Evolutionary conservation across 1,140 invertebrate species (phyloP).

Genomic region (Megalopta genalis): DNA sequence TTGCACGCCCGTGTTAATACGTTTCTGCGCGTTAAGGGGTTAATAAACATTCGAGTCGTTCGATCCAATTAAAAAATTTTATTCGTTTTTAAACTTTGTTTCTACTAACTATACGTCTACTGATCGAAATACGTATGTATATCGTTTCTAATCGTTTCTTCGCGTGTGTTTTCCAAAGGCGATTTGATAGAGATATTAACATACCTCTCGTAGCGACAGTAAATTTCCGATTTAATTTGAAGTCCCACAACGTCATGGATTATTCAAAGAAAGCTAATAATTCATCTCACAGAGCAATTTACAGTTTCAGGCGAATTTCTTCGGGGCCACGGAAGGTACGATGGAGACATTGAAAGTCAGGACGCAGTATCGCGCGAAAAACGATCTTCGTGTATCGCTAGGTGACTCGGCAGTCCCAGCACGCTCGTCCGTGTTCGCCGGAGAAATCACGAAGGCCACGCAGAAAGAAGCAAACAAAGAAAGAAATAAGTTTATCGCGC

Average conservation of each 20-base stretch:
- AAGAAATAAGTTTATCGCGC: conserved; percentile 53
- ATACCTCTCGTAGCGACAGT: too few relatives aligned
- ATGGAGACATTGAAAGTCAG: conserved; percentile 49
- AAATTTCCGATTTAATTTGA: not conserved
- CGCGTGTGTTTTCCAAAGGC: not conserved
- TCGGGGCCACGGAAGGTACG: not conserved
- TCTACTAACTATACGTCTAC: too few relatives aligned
- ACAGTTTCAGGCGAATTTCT: not conserved
- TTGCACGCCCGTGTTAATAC: too few relatives aligned
- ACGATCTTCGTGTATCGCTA: conserved; percentile 58
- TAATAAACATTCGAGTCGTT: too few relatives aligned
- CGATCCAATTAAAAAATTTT: too few relatives aligned
- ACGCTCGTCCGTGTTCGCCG: conserved; percentile 52
- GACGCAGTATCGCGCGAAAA: conserved; percentile 15
- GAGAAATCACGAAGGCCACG: conserved; percentile 56
- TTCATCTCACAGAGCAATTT: conserved; percentile 1
- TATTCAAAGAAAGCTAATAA: conserved; percentile 1
- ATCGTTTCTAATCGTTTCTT: not conserved
- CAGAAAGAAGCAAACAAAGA: conserved; percentile 18
- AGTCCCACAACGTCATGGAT: not conserved
- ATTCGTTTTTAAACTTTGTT: too few relatives aligned
- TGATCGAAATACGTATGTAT: too few relatives aligned
- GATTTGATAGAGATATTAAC: too few relatives aligned
- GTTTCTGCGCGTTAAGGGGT: too few relatives aligned
- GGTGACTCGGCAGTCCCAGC: conserved; percentile 60